Conservation (phyloP, 2,888 invertebrate genomes). For the Chrysotoxum bicinctum region DNA sequence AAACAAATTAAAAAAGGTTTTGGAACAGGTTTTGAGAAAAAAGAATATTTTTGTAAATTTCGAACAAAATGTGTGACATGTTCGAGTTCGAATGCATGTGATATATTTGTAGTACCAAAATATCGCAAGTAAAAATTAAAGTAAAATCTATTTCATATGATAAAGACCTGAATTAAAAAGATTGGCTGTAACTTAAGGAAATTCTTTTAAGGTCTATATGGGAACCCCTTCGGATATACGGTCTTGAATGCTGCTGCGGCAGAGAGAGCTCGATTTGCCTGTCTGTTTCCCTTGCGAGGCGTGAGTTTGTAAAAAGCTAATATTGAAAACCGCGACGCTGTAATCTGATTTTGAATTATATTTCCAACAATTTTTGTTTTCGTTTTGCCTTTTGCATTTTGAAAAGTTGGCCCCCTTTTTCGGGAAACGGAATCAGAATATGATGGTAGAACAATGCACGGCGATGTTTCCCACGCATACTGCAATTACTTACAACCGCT, state of each 20-base stretch:
- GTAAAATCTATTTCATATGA: too few relatives aligned
- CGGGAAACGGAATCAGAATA: slow-evolving; percentile 16
- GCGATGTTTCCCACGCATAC: slow-evolving; percentile 66
- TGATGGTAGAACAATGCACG: slow-evolving; percentile 50
- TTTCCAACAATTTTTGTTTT: slow-evolving; percentile 13
- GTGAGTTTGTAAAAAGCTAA: slow-evolving; percentile 67
- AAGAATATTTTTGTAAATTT: too few relatives aligned
- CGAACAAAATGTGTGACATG: too few relatives aligned
- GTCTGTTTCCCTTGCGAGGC: slow-evolving; percentile 28
- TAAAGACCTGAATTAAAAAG: too few relatives aligned
- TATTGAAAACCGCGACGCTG: slow-evolving; percentile 49
- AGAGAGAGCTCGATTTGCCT: not conserved
- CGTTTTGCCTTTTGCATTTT: slow-evolving; percentile 5
- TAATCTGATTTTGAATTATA: slow-evolving; percentile 66
- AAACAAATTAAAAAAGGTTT: too few relatives aligned
- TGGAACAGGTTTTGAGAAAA: too few relatives aligned
- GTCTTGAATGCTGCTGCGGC: not conserved
- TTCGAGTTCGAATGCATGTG: too few relatives aligned
- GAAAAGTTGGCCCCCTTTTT: slow-evolving; percentile 20
- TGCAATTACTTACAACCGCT: slow-evolving; percentile 53
- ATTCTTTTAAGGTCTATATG: not conserved
- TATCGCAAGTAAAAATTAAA: too few relatives aligned
- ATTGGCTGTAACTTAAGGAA: too few relatives aligned
- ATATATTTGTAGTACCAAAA: too few relatives aligned
- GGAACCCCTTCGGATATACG: not conserved